Percentiles rank a stretch among this genome's conserved stretches.
These are phyloP conservation scores for Drosophila parvula DNA, from an alignment of 1,140 invertebrate species.

Conservation along the genomic window DNA sequence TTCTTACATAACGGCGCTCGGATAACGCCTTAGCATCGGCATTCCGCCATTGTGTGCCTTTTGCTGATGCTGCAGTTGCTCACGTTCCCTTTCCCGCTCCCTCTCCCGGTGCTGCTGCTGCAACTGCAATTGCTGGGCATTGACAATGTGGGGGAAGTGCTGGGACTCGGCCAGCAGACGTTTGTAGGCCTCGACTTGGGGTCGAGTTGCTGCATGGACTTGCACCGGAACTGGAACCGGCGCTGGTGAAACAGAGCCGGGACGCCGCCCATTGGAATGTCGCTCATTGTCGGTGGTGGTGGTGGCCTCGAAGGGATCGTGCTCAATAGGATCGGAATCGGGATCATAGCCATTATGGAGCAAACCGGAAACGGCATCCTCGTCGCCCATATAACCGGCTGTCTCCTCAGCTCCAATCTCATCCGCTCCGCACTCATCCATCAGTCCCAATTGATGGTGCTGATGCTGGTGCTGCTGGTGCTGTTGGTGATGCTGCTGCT, in stretches of 20 bases:
- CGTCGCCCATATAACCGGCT: slow-evolving; percentile 65
- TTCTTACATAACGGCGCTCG: slow-evolving; percentile 68
- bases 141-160: slow-evolving; percentile 71
- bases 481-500: slow-evolving; percentile 19
- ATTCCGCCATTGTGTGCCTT: slow-evolving; percentile 67
- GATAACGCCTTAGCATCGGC: slow-evolving; percentile 70
- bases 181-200: slow-evolving; percentile 67
- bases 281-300: slow-evolving; percentile 57
- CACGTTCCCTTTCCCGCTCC: slow-evolving; percentile 53
- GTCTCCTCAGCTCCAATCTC: slow-evolving; percentile 75
- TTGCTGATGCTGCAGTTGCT: slow-evolving; percentile 61
- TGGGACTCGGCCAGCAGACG: slow-evolving; percentile 64
- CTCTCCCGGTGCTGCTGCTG: slow-evolving; percentile 58
- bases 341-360: slow-evolving; percentile 64
- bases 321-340: slow-evolving; percentile 42
- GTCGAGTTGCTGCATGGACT: slow-evolving; percentile 46
- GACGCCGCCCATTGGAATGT: slow-evolving; percentile 34
- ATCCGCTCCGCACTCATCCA: slow-evolving; percentile 49
- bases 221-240: slow-evolving; percentile 18
- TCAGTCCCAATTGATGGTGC: slow-evolving; percentile 12
- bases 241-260: slow-evolving; percentile 25
- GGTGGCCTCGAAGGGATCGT: slow-evolving; percentile 41
- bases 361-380: slow-evolving; percentile 66
- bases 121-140: slow-evolving; percentile 66
- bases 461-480: slow-evolving; percentile 34